Evolutionary conservation across 2,888 invertebrate species (phyloP).

Genomic region (Epistrophe grossulariae): DNA sequence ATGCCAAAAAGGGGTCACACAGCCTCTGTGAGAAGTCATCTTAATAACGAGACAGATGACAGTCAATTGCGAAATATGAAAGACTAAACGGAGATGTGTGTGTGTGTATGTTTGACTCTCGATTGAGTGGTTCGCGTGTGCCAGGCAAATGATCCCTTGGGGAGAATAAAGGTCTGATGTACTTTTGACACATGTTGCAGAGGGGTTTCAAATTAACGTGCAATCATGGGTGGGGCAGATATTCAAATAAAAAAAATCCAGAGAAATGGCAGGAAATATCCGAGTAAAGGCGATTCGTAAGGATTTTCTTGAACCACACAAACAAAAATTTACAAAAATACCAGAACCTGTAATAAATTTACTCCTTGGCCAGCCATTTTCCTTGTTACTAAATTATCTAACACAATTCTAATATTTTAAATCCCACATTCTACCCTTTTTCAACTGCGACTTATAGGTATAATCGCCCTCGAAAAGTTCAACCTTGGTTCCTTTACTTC

Average conservation of each 20-base stretch:
- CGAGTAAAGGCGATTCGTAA: neutral
- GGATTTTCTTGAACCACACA: neutral
- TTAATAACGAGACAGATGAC: constrained; percentile 69
- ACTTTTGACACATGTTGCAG: constrained; percentile 69
- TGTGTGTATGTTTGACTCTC: constrained; percentile 24
- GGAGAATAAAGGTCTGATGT: constrained; percentile 59
- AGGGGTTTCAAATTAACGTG: constrained; percentile 58
- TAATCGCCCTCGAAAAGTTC: constrained; percentile 23
- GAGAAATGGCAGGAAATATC: neutral
- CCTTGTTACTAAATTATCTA: neutral
- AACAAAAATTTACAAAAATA: neutral
- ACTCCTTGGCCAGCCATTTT: neutral
- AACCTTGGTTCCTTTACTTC: constrained; percentile 29
- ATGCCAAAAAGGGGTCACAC: constrained; percentile 68
- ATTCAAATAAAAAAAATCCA: neutral
- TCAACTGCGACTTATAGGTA: neutral
- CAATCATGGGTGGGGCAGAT: neutral
- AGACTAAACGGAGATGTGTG: neutral
- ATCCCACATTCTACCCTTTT: neutral
- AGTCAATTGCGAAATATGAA: constrained; percentile 56
- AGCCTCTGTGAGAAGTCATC: constrained; percentile 53
- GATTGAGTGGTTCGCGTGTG: constrained; percentile 66
- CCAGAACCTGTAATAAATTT: neutral
- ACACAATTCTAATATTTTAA: neutral
- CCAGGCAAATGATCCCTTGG: constrained; percentile 66